A percentile compares a stretch with the other conserved stretches of the same genome.
Evolutionary conservation across 2,888 invertebrate species (phyloP).

Genomic region (Formica aserva): DNA sequence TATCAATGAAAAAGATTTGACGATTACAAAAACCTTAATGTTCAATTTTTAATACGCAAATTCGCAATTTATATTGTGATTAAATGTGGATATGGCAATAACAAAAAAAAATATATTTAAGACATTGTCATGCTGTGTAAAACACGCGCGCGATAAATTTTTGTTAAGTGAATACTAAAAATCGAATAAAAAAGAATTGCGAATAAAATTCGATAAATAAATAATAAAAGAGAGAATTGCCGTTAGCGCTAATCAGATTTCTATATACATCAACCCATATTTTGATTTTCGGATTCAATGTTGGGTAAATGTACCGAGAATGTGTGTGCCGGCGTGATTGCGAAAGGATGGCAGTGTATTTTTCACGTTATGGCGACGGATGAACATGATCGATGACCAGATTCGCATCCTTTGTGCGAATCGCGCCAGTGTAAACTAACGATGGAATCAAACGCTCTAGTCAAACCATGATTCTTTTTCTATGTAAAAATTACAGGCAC

Average conservation of each 20-base stretch:
- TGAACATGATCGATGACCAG: constrained; percentile 72
- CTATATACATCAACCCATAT: not conserved
- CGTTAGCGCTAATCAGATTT: not conserved
- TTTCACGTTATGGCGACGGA: constrained; percentile 71
- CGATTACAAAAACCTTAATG: not conserved
- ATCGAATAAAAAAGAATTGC: not conserved
- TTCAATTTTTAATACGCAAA: not conserved
- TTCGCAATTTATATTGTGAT: not conserved
- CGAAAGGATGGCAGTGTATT: constrained; percentile 63
- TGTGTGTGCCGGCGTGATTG: constrained; percentile 51
- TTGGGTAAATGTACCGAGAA: constrained; percentile 49
- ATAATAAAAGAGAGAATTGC: not conserved
- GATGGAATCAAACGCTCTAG: constrained; percentile 18
- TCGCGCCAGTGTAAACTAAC: constrained; percentile 43
- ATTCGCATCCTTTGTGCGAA: constrained; percentile 51
- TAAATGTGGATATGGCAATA: not conserved
- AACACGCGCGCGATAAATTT: not conserved
- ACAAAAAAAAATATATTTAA: not conserved
- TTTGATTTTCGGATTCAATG: constrained; percentile 1
- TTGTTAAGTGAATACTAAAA: not conserved
- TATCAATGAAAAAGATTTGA: not conserved
- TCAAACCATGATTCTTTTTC: not conserved
- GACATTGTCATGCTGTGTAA: not conserved
- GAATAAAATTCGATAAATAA: constrained; percentile 9
- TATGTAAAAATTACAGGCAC: not conserved